Conservation (phyloP, 2,113 vertebrate species). For the Tachysurus vachellii region DNA sequence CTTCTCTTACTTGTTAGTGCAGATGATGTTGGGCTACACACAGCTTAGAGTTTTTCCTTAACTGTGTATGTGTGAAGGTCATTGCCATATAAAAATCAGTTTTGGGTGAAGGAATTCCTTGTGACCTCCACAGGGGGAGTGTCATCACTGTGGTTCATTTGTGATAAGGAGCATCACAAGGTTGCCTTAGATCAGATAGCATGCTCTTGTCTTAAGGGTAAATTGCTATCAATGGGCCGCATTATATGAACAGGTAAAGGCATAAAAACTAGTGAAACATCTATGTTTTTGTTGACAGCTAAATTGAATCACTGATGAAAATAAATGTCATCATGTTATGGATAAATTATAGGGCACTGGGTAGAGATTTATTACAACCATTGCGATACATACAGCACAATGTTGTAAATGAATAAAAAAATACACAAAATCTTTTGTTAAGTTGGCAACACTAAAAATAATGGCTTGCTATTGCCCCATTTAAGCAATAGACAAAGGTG, state of each 20-base stretch:
- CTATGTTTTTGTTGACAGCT: too few relatives aligned
- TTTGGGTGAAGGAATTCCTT: slow-evolving; percentile 57
- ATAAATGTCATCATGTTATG: neutral
- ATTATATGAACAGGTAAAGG: neutral
- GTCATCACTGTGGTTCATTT: slow-evolving; percentile 37
- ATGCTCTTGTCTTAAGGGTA: neutral
- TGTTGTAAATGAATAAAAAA: neutral
- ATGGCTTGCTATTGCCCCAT: neutral
- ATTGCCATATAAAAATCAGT: slow-evolving; percentile 22
- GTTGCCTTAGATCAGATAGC: slow-evolving; percentile 44
- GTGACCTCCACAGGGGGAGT: slow-evolving; percentile 54
- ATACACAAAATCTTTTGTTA: neutral
- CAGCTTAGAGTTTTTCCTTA: neutral
- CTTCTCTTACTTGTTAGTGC: too few relatives aligned
- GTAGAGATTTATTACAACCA: neutral
- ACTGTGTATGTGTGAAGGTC: slow-evolving; percentile 16
- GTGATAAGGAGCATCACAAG: slow-evolving; percentile 55
- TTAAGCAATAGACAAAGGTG: neutral
- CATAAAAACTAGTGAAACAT: neutral
- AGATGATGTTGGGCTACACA: too few relatives aligned
- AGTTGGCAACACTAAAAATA: neutral
- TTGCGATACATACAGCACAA: neutral
- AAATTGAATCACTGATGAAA: neutral
- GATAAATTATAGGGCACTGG: neutral
- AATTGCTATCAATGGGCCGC: neutral